These are phyloP conservation scores for Zoanthus sansibaricus DNA, from an alignment of 92 coral and sea anemone species.

Conservation along the genomic window DNA sequence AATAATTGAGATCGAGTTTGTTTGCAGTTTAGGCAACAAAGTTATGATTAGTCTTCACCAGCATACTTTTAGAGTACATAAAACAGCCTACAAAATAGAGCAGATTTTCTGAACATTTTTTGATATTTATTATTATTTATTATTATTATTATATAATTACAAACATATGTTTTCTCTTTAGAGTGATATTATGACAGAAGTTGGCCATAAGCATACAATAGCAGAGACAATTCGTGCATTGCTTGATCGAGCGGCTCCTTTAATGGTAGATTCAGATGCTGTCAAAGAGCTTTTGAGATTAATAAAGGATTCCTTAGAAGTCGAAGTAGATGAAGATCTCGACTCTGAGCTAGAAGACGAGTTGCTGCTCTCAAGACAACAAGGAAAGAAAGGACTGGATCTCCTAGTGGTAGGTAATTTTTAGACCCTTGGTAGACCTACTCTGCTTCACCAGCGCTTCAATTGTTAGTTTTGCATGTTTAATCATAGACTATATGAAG, in stretches of 20 bases:
- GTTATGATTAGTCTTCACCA: too few species aligned
- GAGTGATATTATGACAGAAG: constrained; percentile 84
- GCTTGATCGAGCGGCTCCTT: constrained; percentile 91
- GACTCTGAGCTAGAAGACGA: constrained; percentile 67
- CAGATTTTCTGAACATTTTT: too few species aligned
- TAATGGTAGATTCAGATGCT: constrained; percentile 83
- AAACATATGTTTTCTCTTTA: constrained; percentile 8
- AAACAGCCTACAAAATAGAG: too few species aligned
- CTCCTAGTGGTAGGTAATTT: constrained; percentile 73
- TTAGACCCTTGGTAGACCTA: background rate
- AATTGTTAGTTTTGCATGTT: background rate
- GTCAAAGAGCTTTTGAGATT: constrained; percentile 70
- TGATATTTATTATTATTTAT: too few species aligned
- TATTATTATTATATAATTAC: too few species aligned
- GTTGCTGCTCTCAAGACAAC: constrained; percentile 40
- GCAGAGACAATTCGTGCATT: constrained; percentile 89
- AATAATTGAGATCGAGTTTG: too few species aligned
- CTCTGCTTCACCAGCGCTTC: background rate
- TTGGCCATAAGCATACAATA: constrained; percentile 86
- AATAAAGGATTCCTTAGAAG: constrained; percentile 78
- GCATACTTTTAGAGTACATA: too few species aligned
- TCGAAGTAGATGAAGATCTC: constrained; percentile 64
- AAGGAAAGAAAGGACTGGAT: constrained; percentile 76
- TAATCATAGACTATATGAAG: too few species aligned
- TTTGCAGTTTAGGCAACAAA: too few species aligned